These are phyloP conservation scores for Steatornis caripensis DNA, from an alignment of 2,113 vertebrate genomes.

Conservation along the genomic window DNA sequence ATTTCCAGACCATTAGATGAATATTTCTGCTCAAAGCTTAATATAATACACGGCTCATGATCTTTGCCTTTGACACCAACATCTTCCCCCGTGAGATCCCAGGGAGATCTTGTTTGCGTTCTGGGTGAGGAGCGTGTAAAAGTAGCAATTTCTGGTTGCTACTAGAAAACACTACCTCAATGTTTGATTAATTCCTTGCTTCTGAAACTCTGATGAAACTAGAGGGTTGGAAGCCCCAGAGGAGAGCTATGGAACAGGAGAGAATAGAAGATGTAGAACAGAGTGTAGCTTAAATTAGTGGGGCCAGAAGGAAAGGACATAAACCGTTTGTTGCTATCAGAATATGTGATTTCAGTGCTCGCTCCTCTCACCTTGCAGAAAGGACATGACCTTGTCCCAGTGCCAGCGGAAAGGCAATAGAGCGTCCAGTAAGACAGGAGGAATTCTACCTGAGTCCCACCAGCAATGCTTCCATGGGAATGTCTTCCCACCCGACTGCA, in stretches of 20 bases:
- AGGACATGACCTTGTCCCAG: background rate
- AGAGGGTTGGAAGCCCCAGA: background rate
- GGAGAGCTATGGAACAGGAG: background rate
- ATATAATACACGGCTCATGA: background rate
- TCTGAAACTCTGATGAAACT: background rate
- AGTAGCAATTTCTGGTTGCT: background rate
- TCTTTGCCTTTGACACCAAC: background rate
- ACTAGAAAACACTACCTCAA: background rate
- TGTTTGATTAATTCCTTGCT: background rate
- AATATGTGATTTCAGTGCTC: background rate
- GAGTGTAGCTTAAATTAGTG: background rate
- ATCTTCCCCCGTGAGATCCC: background rate
- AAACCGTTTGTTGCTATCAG: background rate
- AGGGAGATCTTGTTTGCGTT: background rate
- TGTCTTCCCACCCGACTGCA: background rate
- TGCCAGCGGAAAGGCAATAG: background rate
- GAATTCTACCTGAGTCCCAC: background rate
- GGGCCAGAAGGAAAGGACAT: background rate
- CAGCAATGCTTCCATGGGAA: background rate
- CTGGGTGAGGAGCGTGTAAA: background rate
- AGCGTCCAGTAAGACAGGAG: background rate
- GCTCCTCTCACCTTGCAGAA: background rate
- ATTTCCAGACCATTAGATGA: background rate
- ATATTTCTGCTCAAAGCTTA: background rate
- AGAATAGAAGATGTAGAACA: conserved; percentile 23